These are phyloP conservation scores for Gymnosoma rotundatum DNA, from an alignment of 2,888 invertebrate species.

Conservation along the genomic window DNA sequence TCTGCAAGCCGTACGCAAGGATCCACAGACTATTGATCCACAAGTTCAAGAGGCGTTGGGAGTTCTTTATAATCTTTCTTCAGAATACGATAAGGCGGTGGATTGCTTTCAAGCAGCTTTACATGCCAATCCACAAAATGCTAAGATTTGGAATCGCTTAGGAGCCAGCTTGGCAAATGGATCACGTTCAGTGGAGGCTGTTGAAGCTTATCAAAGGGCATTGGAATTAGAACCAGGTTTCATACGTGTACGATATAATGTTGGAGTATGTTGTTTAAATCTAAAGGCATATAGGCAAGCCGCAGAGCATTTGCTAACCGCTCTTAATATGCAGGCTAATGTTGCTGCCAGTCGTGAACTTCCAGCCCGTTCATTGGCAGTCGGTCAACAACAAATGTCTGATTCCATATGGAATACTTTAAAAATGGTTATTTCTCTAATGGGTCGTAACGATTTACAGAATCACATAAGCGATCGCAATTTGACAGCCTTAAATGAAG, in stretches of 20 bases:
- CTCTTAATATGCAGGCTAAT: constrained; percentile 94
- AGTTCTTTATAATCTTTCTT: constrained; percentile 96
- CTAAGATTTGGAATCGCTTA: constrained; percentile 97
- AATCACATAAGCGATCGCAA: constrained; percentile 85
- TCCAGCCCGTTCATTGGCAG: constrained; percentile 82
- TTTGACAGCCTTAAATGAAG: constrained; percentile 85
- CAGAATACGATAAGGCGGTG: constrained; percentile 97
- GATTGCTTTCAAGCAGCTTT: constrained; percentile 97
- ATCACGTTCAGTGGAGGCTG: constrained; percentile 96
- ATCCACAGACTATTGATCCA: constrained; percentile 89
- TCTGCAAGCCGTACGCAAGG: constrained; percentile 90
- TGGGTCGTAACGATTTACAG: constrained; percentile 87
- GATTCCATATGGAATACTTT: constrained; percentile 97
- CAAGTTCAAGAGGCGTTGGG: constrained; percentile 97
- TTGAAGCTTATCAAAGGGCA: constrained; percentile 96
- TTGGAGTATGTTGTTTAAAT: constrained; percentile 98
- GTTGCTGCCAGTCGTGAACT: constrained; percentile 83
- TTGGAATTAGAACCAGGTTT: constrained; percentile 96
- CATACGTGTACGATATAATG: constrained; percentile 97
- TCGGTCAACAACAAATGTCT: constrained; percentile 86
- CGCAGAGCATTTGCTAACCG: constrained; percentile 96
- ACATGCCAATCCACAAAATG: constrained; percentile 89
- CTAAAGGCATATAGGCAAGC: constrained; percentile 96
- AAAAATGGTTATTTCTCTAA: constrained; percentile 92
- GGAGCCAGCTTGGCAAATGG: constrained; percentile 99